These are phyloP conservation scores for Lepilemur septentrionalis DNA, from an alignment of 2,797 vertebrate species.

Conservation along the genomic window DNA sequence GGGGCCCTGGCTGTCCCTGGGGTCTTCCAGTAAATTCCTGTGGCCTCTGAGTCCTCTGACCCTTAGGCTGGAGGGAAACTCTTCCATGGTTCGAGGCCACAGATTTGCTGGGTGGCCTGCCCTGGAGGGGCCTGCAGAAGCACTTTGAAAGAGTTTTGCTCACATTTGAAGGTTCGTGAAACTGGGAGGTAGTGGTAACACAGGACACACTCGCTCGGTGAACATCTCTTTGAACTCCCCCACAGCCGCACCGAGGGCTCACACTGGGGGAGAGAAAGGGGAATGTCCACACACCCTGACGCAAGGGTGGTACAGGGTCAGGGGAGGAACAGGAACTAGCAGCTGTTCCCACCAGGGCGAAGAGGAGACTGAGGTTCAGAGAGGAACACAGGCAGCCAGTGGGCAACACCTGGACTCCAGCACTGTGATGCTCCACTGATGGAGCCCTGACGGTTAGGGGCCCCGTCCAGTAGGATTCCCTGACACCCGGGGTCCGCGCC, in stretches of 20 bases:
- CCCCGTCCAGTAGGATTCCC: neutral
- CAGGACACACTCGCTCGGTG: neutral
- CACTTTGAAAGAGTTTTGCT: neutral
- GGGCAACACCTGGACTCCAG: neutral
- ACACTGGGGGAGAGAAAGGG: neutral
- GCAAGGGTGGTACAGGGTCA: neutral
- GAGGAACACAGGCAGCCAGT: neutral
- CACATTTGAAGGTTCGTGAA: neutral
- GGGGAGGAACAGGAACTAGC: neutral
- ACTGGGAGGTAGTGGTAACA: too few relatives aligned
- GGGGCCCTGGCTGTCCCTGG: neutral
- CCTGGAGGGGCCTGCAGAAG: neutral
- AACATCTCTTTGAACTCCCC: neutral
- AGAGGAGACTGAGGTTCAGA: neutral
- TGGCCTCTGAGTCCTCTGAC: neutral
- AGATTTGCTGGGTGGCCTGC: neutral
- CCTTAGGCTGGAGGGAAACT: neutral
- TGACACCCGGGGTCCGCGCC: accelerated
- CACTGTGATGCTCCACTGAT: accelerated
- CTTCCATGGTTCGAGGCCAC: neutral
- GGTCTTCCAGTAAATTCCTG: neutral
- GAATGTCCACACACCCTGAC: neutral
- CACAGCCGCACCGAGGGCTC: neutral
- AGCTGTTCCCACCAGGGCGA: too few relatives aligned
- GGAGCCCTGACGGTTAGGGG: neutral